These are phyloP conservation scores for Ophioderma brevispina DNA, from an alignment of 35 echinoderm and acorn worm species.

Conservation along the genomic window DNA sequence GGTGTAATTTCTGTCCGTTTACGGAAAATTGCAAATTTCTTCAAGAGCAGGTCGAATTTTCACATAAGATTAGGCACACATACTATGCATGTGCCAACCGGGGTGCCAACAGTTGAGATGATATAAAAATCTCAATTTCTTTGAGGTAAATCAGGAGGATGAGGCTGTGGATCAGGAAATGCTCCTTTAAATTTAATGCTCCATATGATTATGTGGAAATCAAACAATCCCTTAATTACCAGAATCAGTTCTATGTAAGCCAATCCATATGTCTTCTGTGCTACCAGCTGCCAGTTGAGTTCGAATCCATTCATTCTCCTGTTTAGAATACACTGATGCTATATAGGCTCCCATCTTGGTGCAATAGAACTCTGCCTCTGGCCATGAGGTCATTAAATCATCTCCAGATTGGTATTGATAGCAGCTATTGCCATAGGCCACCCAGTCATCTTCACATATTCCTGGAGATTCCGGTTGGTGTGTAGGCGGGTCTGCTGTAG, in stretches of 20 bases:
- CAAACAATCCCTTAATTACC: too few relatives aligned
- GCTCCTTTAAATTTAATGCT: too few relatives aligned
- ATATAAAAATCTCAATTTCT: too few relatives aligned
- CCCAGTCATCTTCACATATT: constrained; percentile 55
- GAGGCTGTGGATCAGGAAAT: too few relatives aligned
- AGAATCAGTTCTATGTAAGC: constrained; percentile 33
- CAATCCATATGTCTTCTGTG: constrained; percentile 34
- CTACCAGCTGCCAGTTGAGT: not conserved
- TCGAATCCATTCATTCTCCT: constrained; percentile 81
- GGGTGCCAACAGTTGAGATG: too few relatives aligned
- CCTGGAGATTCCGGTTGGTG: constrained; percentile 66
- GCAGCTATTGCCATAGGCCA: constrained; percentile 74
- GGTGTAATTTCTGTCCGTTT: too few relatives aligned
- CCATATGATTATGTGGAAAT: too few relatives aligned
- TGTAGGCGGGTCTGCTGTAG: constrained; percentile 45
- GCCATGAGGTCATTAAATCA: constrained; percentile 35
- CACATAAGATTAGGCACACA: too few relatives aligned
- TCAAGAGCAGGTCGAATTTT: too few relatives aligned
- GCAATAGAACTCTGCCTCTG: constrained; percentile 49
- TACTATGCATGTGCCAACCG: too few relatives aligned
- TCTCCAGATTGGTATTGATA: constrained; percentile 37
- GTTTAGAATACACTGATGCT: constrained; percentile 61
- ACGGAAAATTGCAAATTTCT: too few relatives aligned
- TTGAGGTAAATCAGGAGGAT: too few relatives aligned
- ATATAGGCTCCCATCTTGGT: constrained; percentile 54